Evolutionary conservation across 2,888 invertebrate species (phyloP), one percentile per base, ranked within the genome.

Genomic region (Nephrotoma appendiculata): DNA sequence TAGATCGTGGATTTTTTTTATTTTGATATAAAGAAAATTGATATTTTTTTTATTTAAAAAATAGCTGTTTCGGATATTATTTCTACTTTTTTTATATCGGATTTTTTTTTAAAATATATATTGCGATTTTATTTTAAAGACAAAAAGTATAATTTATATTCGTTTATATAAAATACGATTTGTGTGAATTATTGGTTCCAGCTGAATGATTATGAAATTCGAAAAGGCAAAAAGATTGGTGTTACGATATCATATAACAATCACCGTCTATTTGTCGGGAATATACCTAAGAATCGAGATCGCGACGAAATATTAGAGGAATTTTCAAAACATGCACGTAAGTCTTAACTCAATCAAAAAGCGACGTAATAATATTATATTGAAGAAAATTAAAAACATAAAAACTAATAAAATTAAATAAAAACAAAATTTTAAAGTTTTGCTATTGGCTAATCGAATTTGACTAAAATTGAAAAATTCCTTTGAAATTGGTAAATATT

Each of bases 211-310:
- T 97, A 96, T 96, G 98, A 98, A 96, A 98, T 98, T 96, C 96
- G 97, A 95, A 97, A 98, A 95, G 98, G 98, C 95, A 98, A 98
- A 96, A 97, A 97, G 95, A 97, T 98, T 96, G 98, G 98, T 95
- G 98, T 98, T 94, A 98, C 98, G 94, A 96, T 98, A 95, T 98
- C 98, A 94, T 97, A 98, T 96, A 98, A 98, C 96, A 98, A 98
- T 96, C 97, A 98, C 95, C 97, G 98, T 95, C 96, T 98, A 95
- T 98, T 98, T 97, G 98, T 98, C 95, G 98, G 98, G 94, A 98
- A 98, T 97, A 98, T 98, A 95, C 98, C 98, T 95, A 98, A 98
- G 96, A 98, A 97, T 96, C 98, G 98, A 96, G 97, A 98, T 95
- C 97, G 96, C 95, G 98, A 98, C 94, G 98, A 98, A 96, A 97